phyloP scores from a whole-genome alignment of 2,888 invertebrate genomes.

The Tachina grossa region DNA sequence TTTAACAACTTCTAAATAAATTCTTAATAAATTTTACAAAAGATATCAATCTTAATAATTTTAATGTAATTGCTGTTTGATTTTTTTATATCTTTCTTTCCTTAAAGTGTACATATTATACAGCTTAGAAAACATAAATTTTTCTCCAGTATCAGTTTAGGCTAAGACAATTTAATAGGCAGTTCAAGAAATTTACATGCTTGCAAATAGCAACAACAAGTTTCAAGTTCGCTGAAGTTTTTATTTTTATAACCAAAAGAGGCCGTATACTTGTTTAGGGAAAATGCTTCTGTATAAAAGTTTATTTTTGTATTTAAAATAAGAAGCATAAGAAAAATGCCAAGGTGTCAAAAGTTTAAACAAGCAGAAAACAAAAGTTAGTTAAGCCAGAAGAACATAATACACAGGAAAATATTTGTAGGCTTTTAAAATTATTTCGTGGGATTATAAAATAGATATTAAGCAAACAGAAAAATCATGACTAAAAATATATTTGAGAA shows the following conservation, averaged over 20 bases:
- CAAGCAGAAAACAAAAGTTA: constrained; percentile 29
- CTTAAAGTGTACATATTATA: not conserved
- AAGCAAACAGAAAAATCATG: not conserved
- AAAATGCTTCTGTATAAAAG: not conserved
- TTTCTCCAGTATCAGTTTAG: not conserved
- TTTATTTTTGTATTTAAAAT: not conserved
- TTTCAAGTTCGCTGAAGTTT: no score
- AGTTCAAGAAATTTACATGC: no score
- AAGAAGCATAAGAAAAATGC: constrained; percentile 16
- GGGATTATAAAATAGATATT: not conserved
- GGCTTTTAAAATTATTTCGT: not conserved
- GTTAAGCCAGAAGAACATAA: constrained; percentile 12
- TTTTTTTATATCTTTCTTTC: not conserved
- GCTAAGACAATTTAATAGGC: no score
- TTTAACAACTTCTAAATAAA: not conserved
- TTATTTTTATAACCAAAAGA: no score
- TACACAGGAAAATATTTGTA: not conserved
- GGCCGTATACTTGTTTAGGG: not conserved
- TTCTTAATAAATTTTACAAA: not conserved
- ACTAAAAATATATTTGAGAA: no score
- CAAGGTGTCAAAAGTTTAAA: constrained; percentile 4
- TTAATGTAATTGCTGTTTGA: not conserved
- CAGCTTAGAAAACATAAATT: not conserved
- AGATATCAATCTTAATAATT: constrained; percentile 27
- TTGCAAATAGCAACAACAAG: no score